Percentiles rank a stretch among this genome's conserved stretches.
Conservation (phyloP, 1,140 invertebrate genomes). For the Drosophila ohnishii region DNA sequence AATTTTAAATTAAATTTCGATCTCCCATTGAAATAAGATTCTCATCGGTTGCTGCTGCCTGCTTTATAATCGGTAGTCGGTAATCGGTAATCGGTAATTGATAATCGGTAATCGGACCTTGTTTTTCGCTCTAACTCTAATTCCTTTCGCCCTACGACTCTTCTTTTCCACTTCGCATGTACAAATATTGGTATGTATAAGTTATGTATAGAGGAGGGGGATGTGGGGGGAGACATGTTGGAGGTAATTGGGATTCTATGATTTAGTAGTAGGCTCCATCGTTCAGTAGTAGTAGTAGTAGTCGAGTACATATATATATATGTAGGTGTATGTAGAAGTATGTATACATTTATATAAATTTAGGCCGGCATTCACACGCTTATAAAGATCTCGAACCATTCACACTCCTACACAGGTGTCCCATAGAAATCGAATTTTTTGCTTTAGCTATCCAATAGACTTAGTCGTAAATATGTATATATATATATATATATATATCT, state of each 20-base stretch:
- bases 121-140: conserved; percentile 31
- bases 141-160: conserved; percentile 9
- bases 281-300: conserved; percentile 51
- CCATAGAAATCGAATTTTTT: conserved; percentile 12
- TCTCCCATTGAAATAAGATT: conserved; percentile 29
- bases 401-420: conserved; percentile 18
- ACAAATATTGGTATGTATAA: conserved; percentile 78
- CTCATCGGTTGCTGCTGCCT: background rate
- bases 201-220: conserved; percentile 39
- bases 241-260: conserved; percentile 16
- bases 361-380: conserved; percentile 23
- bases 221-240: background rate
- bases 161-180: conserved; percentile 56
- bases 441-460: conserved; percentile 28
- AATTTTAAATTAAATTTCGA: conserved; percentile 60
- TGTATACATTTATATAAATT: conserved; percentile 71
- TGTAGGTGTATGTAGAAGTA: conserved; percentile 63
- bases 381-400: conserved; percentile 18
- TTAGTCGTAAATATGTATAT: conserved; percentile 28
- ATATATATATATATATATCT: conserved; percentile 29
- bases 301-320: conserved; percentile 45
- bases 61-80: conserved; percentile 1
- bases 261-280: conserved; percentile 48
- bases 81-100: conserved; percentile 10
- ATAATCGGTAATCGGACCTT: conserved; percentile 19